These are phyloP conservation scores for Mormyrops attenuatus DNA, from an alignment of 2,797 vertebrate species.

Conservation along the genomic window DNA sequence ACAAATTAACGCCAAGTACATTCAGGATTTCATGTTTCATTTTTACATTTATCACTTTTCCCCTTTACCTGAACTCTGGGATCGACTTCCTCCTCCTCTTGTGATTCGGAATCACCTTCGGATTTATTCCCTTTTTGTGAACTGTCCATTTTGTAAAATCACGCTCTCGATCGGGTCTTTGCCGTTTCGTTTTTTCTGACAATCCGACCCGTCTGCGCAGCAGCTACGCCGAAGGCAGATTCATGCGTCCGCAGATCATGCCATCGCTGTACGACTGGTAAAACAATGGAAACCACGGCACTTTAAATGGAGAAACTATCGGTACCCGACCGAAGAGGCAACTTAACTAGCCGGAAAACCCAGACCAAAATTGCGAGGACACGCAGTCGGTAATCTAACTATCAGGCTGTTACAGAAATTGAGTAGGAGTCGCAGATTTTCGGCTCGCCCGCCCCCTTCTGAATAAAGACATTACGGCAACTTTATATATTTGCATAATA, in stretches of 20 bases:
- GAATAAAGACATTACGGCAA: slow-evolving; percentile 2
- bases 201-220: slow-evolving; percentile 30
- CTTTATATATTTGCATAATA: neutral
- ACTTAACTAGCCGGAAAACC: neutral
- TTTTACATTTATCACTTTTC: neutral
- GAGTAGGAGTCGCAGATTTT: neutral
- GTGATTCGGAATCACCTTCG: slow-evolving; percentile 56
- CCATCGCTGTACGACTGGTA: neutral
- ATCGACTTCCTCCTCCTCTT: slow-evolving; percentile 79
- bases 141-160: slow-evolving; percentile 55
- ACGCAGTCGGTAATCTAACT: neutral
- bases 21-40: neutral
- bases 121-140: slow-evolving; percentile 45
- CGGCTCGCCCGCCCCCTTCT: slow-evolving; percentile 23
- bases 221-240: neutral
- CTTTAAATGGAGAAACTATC: neutral
- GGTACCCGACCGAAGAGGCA: neutral
- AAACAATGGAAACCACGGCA: neutral
- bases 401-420: neutral
- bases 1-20: neutral
- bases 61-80: slow-evolving; percentile 84
- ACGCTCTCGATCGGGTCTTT: slow-evolving; percentile 4
- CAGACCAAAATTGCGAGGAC: neutral
- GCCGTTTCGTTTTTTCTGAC: slow-evolving; percentile 20
- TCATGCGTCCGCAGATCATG: neutral